phyloP scores from a whole-genome alignment of 2,113 vertebrate species.

The Gymnarchus niloticus region DNA sequence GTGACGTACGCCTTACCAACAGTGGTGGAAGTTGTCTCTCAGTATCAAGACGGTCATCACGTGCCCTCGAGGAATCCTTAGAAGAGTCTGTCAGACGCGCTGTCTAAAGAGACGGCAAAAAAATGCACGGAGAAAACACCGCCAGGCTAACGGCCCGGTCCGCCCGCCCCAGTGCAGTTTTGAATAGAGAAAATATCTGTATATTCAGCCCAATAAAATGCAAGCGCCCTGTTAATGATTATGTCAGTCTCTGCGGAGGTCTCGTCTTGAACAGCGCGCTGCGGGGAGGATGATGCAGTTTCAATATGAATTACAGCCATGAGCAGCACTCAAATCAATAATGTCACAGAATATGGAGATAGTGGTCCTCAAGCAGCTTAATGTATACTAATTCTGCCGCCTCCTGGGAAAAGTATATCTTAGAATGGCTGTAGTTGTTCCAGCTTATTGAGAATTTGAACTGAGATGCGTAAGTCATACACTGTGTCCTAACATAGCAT shows the following conservation, averaged over 20 bases:
- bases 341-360: neutral
- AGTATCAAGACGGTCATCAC: neutral
- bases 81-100: neutral
- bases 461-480: neutral
- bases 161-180: neutral
- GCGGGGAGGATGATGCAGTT: neutral
- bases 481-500: neutral
- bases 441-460: slow-evolving; percentile 2
- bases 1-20: neutral
- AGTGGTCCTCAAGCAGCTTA: neutral
- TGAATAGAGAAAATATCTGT: neutral
- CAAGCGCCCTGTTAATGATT: neutral
- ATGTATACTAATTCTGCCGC: neutral
- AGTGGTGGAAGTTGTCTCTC: neutral
- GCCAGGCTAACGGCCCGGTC: neutral
- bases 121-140: neutral
- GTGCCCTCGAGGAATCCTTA: slow-evolving; percentile 10
- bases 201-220: neutral
- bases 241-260: slow-evolving; percentile 4
- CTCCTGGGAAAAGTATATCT: neutral
- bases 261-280: neutral
- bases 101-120: neutral
- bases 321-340: neutral
- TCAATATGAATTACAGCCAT: slow-evolving; percentile 19
- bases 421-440: neutral